These are phyloP conservation scores for Polia nebulosa DNA, from an alignment of 2,888 invertebrate genomes.

Conservation along the genomic window DNA sequence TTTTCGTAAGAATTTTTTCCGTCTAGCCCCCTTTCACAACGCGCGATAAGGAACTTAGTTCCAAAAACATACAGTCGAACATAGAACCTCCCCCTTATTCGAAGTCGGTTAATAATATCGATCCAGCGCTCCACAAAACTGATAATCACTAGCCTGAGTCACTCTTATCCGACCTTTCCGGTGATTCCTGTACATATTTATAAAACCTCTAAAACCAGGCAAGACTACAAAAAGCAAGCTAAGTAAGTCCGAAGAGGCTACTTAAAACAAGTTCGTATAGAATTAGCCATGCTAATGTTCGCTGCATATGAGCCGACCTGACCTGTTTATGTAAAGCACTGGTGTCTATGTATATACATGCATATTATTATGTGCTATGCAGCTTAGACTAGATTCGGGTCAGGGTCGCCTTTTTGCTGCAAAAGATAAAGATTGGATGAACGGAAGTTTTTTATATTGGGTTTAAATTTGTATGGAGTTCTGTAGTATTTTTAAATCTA, in stretches of 20 bases:
- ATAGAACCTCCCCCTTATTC: no score
- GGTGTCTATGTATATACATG: background rate
- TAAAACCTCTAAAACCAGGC: background rate
- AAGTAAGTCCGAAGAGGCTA: slow-evolving; percentile 1
- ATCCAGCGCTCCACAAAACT: no score
- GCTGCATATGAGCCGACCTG: slow-evolving; percentile 43
- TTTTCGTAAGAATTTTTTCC: no score
- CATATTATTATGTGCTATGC: background rate
- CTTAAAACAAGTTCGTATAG: slow-evolving; percentile 22
- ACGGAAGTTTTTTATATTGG: slow-evolving; percentile 3
- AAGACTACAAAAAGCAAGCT: slow-evolving; percentile 8
- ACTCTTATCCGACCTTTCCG: no score
- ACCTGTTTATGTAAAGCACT: slow-evolving; percentile 49
- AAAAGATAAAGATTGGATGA: slow-evolving; percentile 30
- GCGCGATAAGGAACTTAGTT: no score
- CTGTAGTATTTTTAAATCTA: background rate
- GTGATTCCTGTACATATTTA: no score
- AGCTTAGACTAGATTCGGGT: slow-evolving; percentile 26
- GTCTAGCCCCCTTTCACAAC: no score
- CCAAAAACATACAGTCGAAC: no score
- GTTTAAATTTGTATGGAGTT: background rate
- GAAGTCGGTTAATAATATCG: no score
- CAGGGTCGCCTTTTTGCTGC: slow-evolving; percentile 33
- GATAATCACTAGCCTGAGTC: no score
- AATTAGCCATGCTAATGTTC: slow-evolving; percentile 50